Base-by-base conservation (phyloP, 2,797 vertebrate genomes). In the Mastacembelus armatus region DNA sequence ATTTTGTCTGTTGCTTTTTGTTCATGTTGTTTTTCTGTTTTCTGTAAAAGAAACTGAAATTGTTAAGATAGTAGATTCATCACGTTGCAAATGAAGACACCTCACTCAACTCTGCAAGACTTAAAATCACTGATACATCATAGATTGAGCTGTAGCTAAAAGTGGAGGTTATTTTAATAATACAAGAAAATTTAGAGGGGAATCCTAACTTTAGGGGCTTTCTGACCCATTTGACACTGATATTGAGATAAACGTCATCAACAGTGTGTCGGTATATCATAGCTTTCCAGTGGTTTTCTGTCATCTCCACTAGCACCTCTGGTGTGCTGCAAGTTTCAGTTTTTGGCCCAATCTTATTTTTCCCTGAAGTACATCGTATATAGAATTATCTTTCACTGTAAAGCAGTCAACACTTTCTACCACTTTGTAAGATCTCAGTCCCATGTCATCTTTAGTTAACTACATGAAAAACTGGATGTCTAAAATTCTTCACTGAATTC, bases 361-460 rank as follows among this genome's bases (percentile, higher is more conserved):
- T 15, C n/a, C 67, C 54, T 9, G 49, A 64, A 50, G 43, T 62
- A 22, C 35, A 50, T 69, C 52, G 58, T 63, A 63, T n/a, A 38
- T 32, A 66, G n/a, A 8, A 30, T 68, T 74, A 21, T 36, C 19
- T 40, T 24, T 51, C 22, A 36, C 6, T 10, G 2, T 35, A 21
- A 51, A 39, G 39, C 21, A 44, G 2, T 27, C 2, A 33, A 2
- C n/a, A 12, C 39, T 49, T 39, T 18, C 50, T 40, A 24, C 21
- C 29, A 63, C 40, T 26, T 4, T 38, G 12, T 22, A 26, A 10
- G 33, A 24, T 12, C 21, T 61, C 16, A 29, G 16, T 58, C 52
- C 52, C 21, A 38, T 26, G 10, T 43, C 10, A 3, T 21, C 44
- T 24, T 35, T n/a, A 22, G 16, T 59, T 42, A 15, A 60, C 40